Percentiles rank a stretch among this genome's conserved stretches.
Conservation (phyloP, 1,140 invertebrate species). For the Hesperophylax magnus region DNA sequence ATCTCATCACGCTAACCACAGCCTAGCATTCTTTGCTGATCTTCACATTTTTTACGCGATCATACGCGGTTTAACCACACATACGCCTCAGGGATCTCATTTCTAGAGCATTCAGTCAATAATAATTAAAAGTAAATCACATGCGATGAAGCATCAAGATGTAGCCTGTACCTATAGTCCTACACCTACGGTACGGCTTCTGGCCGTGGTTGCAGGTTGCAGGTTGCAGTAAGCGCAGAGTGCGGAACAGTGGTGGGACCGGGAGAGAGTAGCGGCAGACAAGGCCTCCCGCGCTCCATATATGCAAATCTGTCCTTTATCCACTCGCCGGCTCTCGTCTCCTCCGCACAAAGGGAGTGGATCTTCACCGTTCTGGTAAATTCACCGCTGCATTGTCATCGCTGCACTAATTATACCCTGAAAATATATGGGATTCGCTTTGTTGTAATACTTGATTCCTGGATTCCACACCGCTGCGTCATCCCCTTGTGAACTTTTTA, state of each 20-base stretch:
- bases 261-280: too few species aligned
- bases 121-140: too few species aligned
- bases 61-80: too few species aligned
- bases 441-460: background rate
- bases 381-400: slow-evolving; percentile 27
- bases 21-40: too few species aligned
- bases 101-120: too few species aligned
- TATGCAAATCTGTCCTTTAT: slow-evolving; percentile 33
- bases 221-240: too few species aligned
- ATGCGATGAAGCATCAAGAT: too few species aligned
- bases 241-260: background rate
- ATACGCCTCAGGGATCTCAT: too few species aligned
- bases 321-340: slow-evolving; percentile 8
- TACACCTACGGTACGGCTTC: background rate
- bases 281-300: background rate
- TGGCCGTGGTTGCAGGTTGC: background rate
- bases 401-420: slow-evolving; percentile 24
- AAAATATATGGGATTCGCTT: slow-evolving; percentile 26
- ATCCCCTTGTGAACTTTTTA: too few species aligned
- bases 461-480: background rate
- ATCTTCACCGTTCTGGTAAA: slow-evolving; percentile 21
- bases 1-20: too few species aligned
- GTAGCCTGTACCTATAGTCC: too few species aligned
- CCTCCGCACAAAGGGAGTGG: slow-evolving; percentile 12
- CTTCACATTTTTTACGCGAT: too few species aligned